Evolutionary conservation across 64 coral and sea anemone species (phyloP), one percentile per base, ranked within the genome.

Genomic region (Montipora efflorescens): DNA sequence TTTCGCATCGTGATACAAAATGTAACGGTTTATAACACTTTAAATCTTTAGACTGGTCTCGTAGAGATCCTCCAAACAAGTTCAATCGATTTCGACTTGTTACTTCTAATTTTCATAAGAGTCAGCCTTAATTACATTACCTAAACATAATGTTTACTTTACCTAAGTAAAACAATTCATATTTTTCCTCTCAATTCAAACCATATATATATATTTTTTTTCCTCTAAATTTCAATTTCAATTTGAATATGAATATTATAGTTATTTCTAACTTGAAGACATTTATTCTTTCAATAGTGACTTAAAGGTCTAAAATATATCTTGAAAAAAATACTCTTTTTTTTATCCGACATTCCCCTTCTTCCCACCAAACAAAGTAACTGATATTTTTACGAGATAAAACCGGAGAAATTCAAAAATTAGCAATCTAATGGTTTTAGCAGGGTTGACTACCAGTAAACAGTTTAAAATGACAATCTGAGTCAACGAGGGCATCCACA

Each of bases 401-500:
- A 25, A 71, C 49, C 5, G 67, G 5, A 20, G 62, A 22, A 47
- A 86, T 50, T 70, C 6, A 0, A 25, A 18, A 80, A 23, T 58
- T 80, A 6, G 78, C 6, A 4, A 25, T 58, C 18, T 66, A 44
- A 6, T 8, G 7, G 28, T 47, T 45, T 50, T 15, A 76, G 43
- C 9, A 14, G 43, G 12, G 74, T 45, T 76, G 28, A 68, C 20
- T 45, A 45, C 23, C 22, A 61, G 22, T 82, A 4, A 82, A 64
- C 8, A 69, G 45, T 49, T 86, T 71, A 71, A 8, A 48, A 21
- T 71, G 46, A 5, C 45, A 14, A 86, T 19, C 82, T 86, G 82
- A 86, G 82, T 86, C 82, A 86, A 86, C 82, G 82, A 86, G 82
- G 64, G 82, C 82, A 86, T 86, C 45, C 45, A 71, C 44, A 9